phyloP scores from a whole-genome alignment of 1,140 invertebrate genomes.

The Euglossa dilemma region DNA sequence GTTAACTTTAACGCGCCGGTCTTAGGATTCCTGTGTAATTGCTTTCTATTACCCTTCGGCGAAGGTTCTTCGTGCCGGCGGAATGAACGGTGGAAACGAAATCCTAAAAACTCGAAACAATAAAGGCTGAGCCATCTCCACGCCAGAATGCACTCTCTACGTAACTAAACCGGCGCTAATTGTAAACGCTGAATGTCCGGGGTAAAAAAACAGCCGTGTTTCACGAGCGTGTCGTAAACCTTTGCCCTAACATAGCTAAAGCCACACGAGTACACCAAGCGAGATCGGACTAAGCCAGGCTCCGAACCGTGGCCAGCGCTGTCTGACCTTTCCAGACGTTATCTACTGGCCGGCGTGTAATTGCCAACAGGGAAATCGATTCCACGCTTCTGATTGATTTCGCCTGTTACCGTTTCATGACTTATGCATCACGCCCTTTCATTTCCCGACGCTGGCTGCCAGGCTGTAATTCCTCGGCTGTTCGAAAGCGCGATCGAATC shows the following conservation, averaged over 20 bases:
- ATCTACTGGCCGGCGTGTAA: conserved; percentile 19
- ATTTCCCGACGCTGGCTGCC: conserved; percentile 1
- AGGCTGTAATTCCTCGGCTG: not conserved
- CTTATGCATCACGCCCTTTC: conserved; percentile 11
- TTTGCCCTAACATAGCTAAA: not conserved
- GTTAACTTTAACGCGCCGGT: not conserved
- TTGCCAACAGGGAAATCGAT: conserved; percentile 20
- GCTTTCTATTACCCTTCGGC: not conserved
- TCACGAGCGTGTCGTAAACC: conserved; percentile 5
- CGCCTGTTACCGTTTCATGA: conserved; percentile 13
- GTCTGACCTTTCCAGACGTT: conserved; percentile 30
- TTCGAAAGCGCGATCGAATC: not conserved
- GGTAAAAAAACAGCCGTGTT: not conserved
- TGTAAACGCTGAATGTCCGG: not conserved
- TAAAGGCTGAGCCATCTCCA: not conserved
- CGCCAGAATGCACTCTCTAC: not conserved
- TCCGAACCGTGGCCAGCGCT: not conserved
- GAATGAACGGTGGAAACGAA: not conserved
- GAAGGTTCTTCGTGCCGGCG: not conserved
- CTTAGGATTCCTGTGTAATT: not conserved
- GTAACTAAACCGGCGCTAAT: conserved; percentile 4
- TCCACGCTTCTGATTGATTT: conserved; percentile 31
- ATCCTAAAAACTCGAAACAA: not conserved
- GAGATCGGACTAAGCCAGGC: not conserved
- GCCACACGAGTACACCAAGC: not conserved